phyloP scores from a whole-genome alignment of 23 tunicate species.

The Styela plicata region DNA sequence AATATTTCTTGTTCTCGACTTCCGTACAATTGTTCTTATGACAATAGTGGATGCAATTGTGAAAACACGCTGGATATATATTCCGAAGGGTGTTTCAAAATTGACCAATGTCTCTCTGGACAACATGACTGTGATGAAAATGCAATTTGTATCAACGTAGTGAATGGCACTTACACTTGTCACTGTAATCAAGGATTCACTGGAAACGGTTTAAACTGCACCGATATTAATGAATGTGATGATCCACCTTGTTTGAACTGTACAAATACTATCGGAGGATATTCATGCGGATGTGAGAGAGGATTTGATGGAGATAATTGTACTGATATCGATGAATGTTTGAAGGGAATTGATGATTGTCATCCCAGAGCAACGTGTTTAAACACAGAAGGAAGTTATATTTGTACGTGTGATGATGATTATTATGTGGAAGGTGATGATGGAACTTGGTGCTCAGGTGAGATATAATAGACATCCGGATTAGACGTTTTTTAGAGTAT shows the following conservation, averaged over 20 bases:
- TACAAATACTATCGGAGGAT: not conserved
- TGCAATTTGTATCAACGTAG: not conserved
- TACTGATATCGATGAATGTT: slow-evolving; percentile 77
- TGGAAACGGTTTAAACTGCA: not conserved
- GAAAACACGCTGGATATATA: too few relatives aligned
- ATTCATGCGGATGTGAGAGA: not conserved
- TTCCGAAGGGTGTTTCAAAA: not conserved
- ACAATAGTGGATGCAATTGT: not conserved
- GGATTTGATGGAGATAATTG: slow-evolving; percentile 54
- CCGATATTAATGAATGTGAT: not conserved
- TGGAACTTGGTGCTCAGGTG: slow-evolving; percentile 75
- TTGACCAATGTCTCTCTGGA: not conserved
- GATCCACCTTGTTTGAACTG: not conserved
- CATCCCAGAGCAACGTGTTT: slow-evolving; percentile 28
- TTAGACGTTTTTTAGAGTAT: too few relatives aligned
- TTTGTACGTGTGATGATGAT: slow-evolving; percentile 77
- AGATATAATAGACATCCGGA: not conserved
- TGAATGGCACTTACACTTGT: not conserved
- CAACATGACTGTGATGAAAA: not conserved
- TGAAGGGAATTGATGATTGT: not conserved
- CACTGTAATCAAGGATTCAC: not conserved
- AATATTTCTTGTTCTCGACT: not conserved
- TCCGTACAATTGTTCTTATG: not conserved
- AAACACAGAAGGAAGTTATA: slow-evolving; percentile 69
- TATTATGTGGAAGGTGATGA: slow-evolving; percentile 57